A percentile compares a stretch with the other conserved stretches of the same genome.
Conservation (phyloP, 2,888 invertebrate species). For the Fragum whitleyi region DNA sequence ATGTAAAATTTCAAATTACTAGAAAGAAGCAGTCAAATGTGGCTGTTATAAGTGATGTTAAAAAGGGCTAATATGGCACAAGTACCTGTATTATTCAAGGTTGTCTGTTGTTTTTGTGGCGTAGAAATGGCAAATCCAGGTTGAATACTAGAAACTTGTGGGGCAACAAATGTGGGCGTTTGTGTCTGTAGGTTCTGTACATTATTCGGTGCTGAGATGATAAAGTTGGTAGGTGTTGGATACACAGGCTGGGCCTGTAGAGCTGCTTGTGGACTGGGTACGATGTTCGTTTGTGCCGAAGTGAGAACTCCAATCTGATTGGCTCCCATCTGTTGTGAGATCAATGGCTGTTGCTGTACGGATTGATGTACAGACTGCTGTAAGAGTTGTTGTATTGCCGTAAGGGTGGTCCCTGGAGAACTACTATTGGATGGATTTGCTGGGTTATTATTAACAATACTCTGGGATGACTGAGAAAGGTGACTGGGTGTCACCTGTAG, state of each 20-base stretch:
- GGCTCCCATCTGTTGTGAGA: slow-evolving; percentile 31
- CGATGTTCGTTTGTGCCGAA: slow-evolving; percentile 3
- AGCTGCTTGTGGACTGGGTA: slow-evolving; percentile 20
- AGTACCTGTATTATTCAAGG: not conserved
- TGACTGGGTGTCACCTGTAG: not conserved
- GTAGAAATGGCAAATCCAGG: not conserved
- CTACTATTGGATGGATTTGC: too few species aligned
- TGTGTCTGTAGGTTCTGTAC: not conserved
- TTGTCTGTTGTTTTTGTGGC: not conserved
- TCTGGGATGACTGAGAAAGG: slow-evolving; percentile 8
- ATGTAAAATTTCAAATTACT: too few species aligned
- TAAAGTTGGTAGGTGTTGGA: slow-evolving; percentile 4
- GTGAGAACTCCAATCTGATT: slow-evolving; percentile 9
- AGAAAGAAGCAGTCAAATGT: too few species aligned
- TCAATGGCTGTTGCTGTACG: slow-evolving; percentile 22
- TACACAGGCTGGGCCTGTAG: slow-evolving; percentile 7
- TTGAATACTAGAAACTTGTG: not conserved
- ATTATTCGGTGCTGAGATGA: not conserved
- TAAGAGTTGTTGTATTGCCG: slow-evolving; percentile 11
- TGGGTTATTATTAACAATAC: slow-evolving; percentile 7
- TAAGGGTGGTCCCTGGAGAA: not conserved
- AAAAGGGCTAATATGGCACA: not conserved
- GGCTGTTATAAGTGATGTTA: too few species aligned
- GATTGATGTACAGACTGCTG: slow-evolving; percentile 26
- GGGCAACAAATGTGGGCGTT: not conserved